Evolutionary conservation across 2,797 vertebrate genomes (phyloP), one percentile per base, ranked within the genome.

Genomic region (Hippopotamyrus pictus): DNA sequence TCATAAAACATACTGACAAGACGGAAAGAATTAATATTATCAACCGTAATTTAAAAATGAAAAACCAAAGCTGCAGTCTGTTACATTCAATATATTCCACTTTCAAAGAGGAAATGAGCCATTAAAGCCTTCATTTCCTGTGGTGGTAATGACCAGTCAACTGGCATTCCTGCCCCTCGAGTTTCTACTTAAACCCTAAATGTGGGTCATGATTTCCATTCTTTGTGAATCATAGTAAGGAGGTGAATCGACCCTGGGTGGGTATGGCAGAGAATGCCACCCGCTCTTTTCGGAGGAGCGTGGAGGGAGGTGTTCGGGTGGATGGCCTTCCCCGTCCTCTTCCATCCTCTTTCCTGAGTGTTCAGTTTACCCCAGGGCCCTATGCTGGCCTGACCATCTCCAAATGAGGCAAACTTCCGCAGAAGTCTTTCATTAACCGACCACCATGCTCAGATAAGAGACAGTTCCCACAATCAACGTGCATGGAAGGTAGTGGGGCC

Each of bases 401-500:
- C 91, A 87, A 89, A 89, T 93, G 94, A 93, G 93, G 92, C 92
- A 93, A 94, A 94, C 93, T 94, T 90, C 91, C 94, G 93, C 93
- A 95, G 96, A 96, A 97, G 95, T 96, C 94, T 95, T 96, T 96
- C 95, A 96, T 96, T 96, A 95, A 94, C 92, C 95, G 96, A 96
- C 96, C 96, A 96, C 95, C 91, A 93, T 92, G 93, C 76, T 89
- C 90, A 95, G 94, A 96, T 96, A 96, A 96, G 93, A 91, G 1
- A 83, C 89, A 92, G 95, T 90, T 95, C 95, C 94, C 94, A 96
- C 95, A 96, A 95, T 96, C 94, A 91, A 86, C 90, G 89, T 92
- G 94, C 93, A 93, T 69, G 82, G 92, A 93, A 95, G 76, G 50
- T 8, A 59, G 29, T 44, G 46, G 50, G 14, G 29, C 29, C 94